phyloP scores from a whole-genome alignment of 2,888 invertebrate genomes.

The Erpobdella octoculata region DNA sequence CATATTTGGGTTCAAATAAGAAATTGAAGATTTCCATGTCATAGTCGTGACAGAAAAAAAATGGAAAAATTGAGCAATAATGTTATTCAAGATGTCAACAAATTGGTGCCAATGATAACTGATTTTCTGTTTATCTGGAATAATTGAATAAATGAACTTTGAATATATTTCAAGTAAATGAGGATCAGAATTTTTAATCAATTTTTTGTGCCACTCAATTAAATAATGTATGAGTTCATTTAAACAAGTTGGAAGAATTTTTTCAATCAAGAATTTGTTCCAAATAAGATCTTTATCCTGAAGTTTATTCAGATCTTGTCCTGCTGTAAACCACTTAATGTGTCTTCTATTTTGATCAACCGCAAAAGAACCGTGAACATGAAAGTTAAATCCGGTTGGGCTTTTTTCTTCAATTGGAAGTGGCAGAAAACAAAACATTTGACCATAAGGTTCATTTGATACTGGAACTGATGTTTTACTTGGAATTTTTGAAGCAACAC shows the following conservation, averaged over 20 bases:
- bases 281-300: slow-evolving; percentile 42
- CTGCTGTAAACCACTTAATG: slow-evolving; percentile 25
- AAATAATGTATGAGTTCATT: slow-evolving; percentile 35
- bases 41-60: neutral
- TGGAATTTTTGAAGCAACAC: slow-evolving; percentile 35
- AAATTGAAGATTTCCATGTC: neutral
- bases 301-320: slow-evolving; percentile 14
- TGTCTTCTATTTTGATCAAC: slow-evolving; percentile 33
- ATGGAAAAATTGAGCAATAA: slow-evolving; percentile 8
- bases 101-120: slow-evolving; percentile 36
- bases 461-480: neutral
- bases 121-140: slow-evolving; percentile 37
- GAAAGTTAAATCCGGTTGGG: slow-evolving; percentile 29
- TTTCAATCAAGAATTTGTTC: slow-evolving; percentile 43
- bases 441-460: slow-evolving; percentile 24
- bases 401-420: slow-evolving; percentile 30
- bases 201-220: slow-evolving; percentile 15
- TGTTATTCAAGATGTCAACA: slow-evolving; percentile 27
- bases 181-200: neutral
- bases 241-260: slow-evolving; percentile 43
- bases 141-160: slow-evolving; percentile 26
- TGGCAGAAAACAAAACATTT: slow-evolving; percentile 33
- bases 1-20: neutral
- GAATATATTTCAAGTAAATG: neutral
- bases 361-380: slow-evolving; percentile 31